These are phyloP conservation scores for Dyspetes luteomarginatus DNA, from an alignment of 2,888 invertebrate genomes.

Conservation along the genomic window DNA sequence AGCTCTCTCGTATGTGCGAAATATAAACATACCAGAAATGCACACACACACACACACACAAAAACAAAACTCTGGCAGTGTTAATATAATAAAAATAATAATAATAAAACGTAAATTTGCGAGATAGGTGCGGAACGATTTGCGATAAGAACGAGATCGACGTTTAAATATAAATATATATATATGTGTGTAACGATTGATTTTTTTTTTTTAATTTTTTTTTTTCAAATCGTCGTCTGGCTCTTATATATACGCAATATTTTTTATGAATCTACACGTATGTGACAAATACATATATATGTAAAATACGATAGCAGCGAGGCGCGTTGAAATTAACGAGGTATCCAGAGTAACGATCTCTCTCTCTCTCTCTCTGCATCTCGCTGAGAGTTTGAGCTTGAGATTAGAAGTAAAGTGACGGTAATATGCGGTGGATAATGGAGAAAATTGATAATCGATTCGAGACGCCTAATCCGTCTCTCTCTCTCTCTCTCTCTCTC, in stretches of 20 bases:
- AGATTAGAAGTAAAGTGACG: constrained; percentile 62
- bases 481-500: constrained; percentile 11
- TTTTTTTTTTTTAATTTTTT: background rate
- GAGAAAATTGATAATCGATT: constrained; percentile 62
- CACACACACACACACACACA: too few species aligned
- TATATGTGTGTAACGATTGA: constrained; percentile 23
- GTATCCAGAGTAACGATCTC: constrained; percentile 38
- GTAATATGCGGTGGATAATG: constrained; percentile 44
- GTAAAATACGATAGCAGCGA: constrained; percentile 47
- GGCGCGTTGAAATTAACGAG: constrained; percentile 52
- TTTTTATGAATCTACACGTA: constrained; percentile 8
- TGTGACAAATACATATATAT: too few species aligned
- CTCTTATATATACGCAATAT: background rate
- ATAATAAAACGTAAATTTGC: constrained; percentile 36
- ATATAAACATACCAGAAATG: background rate
- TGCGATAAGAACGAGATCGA: constrained; percentile 40
- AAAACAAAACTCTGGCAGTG: background rate
- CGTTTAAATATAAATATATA: background rate
- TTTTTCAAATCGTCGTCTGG: constrained; percentile 7
- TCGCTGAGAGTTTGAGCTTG: constrained; percentile 34
- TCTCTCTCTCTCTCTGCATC: constrained; percentile 42
- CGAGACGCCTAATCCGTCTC: constrained; percentile 34
- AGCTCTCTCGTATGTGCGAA: background rate
- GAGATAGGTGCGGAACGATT: constrained; percentile 26
- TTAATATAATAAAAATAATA: constrained; percentile 17